These are phyloP conservation scores for Sminthurinus signatus DNA, from an alignment of 1,140 invertebrate genomes.

Conservation along the genomic window DNA sequence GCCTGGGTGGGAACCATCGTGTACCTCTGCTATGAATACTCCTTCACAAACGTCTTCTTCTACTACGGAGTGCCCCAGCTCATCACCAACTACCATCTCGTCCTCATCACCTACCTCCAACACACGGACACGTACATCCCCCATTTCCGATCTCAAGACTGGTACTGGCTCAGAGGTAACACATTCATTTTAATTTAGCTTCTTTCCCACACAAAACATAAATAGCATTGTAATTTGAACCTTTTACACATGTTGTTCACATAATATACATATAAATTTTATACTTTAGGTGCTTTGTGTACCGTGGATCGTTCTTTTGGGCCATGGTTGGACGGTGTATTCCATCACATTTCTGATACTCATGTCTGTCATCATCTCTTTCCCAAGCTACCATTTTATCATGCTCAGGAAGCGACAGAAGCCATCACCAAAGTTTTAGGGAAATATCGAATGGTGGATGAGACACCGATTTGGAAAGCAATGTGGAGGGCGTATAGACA, in stretches of 20 bases:
- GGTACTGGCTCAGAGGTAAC: slow-evolving; percentile 10
- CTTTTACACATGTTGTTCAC: too few species aligned
- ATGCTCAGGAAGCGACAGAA: slow-evolving; percentile 6
- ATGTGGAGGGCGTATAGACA: slow-evolving; percentile 8
- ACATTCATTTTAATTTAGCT: too few species aligned
- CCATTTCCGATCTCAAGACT: background rate
- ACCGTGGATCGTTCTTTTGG: slow-evolving; percentile 15
- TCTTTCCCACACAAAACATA: too few species aligned
- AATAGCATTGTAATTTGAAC: too few species aligned
- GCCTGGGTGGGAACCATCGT: background rate
- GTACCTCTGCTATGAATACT: background rate
- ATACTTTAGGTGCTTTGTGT: slow-evolving; percentile 1
- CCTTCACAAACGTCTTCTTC: slow-evolving; percentile 2
- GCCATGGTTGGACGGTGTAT: slow-evolving; percentile 1
- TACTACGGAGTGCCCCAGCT: slow-evolving; percentile 10
- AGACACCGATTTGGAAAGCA: slow-evolving; percentile 15
- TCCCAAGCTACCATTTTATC: slow-evolving; percentile 8
- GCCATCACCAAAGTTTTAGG: slow-evolving; percentile 6
- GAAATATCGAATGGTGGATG: slow-evolving; percentile 10
- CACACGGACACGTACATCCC: slow-evolving; percentile 13
- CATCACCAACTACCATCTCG: slow-evolving; percentile 10
- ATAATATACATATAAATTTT: too few species aligned
- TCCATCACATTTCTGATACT: slow-evolving; percentile 15
- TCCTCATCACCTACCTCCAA: slow-evolving; percentile 10
- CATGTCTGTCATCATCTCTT: slow-evolving; percentile 18